Evolutionary conservation across 2,797 vertebrate genomes (phyloP).

Genomic region (Buphagus erythrorhynchus): DNA sequence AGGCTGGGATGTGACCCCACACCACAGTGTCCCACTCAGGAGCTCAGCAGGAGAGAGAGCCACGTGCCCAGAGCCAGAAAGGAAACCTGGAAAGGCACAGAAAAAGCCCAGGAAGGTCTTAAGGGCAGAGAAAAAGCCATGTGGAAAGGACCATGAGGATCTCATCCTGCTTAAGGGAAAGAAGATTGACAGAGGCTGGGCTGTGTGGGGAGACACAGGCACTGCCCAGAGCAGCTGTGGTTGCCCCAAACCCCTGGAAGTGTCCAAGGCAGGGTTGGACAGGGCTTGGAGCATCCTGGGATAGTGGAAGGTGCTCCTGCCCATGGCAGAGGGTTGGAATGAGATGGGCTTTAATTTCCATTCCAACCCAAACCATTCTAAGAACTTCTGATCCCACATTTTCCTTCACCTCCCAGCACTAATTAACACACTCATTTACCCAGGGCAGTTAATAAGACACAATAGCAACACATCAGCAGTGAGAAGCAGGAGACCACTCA

Average conservation of each 20-base stretch:
- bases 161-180: neutral
- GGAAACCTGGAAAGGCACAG: neutral
- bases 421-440: neutral
- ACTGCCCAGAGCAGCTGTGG: neutral
- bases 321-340: neutral
- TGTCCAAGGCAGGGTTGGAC: neutral
- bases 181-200: rapidly evolving
- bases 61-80: rapidly evolving
- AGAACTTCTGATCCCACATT: neutral
- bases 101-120: neutral
- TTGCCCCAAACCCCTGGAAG: neutral
- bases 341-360: rapidly evolving
- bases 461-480: rapidly evolving
- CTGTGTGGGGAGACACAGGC: no score
- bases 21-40: neutral
- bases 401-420: neutral
- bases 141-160: neutral
- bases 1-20: neutral
- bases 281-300: neutral
- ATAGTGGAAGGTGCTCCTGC: neutral
- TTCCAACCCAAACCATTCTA: neutral
- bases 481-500: neutral
- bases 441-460: neutral
- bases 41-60: neutral
- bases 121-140: neutral